Evolutionary conservation across 2,888 invertebrate species (phyloP), one percentile per base, ranked within the genome.

Genomic region (Drosophila putrida): DNA sequence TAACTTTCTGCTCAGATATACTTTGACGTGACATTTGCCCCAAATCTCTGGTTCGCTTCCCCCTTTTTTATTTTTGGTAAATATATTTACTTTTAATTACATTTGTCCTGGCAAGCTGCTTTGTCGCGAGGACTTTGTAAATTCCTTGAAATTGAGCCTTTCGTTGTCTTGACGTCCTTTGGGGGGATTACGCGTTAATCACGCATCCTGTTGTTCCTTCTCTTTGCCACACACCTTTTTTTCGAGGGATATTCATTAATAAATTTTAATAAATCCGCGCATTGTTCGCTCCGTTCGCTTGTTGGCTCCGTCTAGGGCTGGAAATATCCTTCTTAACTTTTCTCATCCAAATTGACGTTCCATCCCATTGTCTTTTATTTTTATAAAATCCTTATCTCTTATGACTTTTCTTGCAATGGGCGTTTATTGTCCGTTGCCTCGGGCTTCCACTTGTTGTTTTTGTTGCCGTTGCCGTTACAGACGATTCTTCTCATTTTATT

Each of bases 281-380:
- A 43, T 53, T 39, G 59, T 59, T 59, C n/a, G 25, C 41, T 59
- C 28, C 59, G 41, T 33, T 53, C 25, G n/a, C 53, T 31, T 51
- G 31, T 41, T 39, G 31, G 39, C 36, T 36, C 10, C 4, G 27
- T 15, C 28, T 33, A 25, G 43, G 60, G 43, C 28, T 35, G 6
- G 20, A 36, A 49, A 31, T 51, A 47, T 47, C 47, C 27, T 36
- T 36, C 47, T 47, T 44, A 54, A 61, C 60, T 61, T 68, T 74
- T 61, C 75, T 78, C 77, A 84, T 71, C 67, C 79, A 81, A 87
- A 58, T 71, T 70, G 79, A 72, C 65, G 63, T 68, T 81, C 82
- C 82, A 80, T 86, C 59, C 70, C 78, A 85, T 77, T 63, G 64
- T 67, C 53, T 43, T 49, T 50, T 60, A 50, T 27, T 20, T 47